Evolutionary conservation across 2,888 invertebrate species (phyloP).

Genomic region (Catocala nupta): DNA sequence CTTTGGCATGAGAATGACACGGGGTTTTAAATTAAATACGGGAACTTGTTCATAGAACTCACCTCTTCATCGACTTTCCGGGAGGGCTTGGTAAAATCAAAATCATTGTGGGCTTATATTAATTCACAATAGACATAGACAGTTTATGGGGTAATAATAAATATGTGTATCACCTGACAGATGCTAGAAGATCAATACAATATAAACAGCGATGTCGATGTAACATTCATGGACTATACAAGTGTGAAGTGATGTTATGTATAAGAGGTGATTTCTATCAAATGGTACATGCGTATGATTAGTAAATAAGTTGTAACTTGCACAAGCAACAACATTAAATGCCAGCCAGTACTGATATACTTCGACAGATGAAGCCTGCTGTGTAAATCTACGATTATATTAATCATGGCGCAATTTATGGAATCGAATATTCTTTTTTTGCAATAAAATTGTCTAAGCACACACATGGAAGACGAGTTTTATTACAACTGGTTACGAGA

Average conservation of each 20-base stretch:
- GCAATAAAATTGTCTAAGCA: too few species aligned
- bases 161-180: constrained; percentile 88
- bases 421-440: constrained; percentile 9
- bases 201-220: constrained; percentile 68
- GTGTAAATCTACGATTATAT: not conserved
- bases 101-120: constrained; percentile 38
- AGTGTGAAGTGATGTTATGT: constrained; percentile 75
- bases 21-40: constrained; percentile 35
- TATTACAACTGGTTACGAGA: too few species aligned
- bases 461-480: not conserved
- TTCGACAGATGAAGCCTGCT: constrained; percentile 12
- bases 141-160: constrained; percentile 61
- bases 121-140: constrained; percentile 34
- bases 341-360: constrained; percentile 39
- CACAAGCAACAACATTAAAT: constrained; percentile 71
- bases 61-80: constrained; percentile 74
- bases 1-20: constrained; percentile 51
- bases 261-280: constrained; percentile 81
- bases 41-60: constrained; percentile 73
- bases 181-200: constrained; percentile 87
- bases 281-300: constrained; percentile 73
- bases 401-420: constrained; percentile 6
- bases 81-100: constrained; percentile 56
- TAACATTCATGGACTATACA: constrained; percentile 78
- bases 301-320: constrained; percentile 63